phyloP scores from a whole-genome alignment of 2,113 vertebrate genomes.

The Ictidomys tridecemlineatus region DNA sequence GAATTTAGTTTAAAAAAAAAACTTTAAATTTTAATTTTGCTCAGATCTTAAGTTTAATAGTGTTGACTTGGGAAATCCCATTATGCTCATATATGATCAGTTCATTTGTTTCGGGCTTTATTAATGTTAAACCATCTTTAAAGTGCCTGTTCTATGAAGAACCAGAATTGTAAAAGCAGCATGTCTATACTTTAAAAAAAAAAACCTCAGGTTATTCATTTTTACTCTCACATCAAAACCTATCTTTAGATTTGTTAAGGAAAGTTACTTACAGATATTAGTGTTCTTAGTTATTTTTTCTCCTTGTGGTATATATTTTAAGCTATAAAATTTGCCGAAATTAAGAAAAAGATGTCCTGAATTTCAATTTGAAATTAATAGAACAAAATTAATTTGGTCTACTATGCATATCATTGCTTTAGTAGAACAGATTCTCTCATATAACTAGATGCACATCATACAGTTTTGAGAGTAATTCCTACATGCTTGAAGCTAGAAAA shows the following conservation, averaged over 20 bases:
- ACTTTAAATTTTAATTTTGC: slow-evolving; percentile 21
- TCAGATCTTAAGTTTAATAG: not conserved
- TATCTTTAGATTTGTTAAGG: slow-evolving; percentile 17
- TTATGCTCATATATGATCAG: not conserved
- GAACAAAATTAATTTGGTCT: slow-evolving; percentile 15
- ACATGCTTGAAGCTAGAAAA: not conserved
- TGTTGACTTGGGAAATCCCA: not conserved
- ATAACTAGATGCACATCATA: not conserved
- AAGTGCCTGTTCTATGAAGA: not conserved
- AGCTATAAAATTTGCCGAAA: slow-evolving; percentile 48
- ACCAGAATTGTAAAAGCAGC: not conserved
- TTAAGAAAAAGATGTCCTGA: not conserved
- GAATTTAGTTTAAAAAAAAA: slow-evolving; percentile 7
- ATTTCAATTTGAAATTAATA: slow-evolving; percentile 38
- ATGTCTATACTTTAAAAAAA: not conserved
- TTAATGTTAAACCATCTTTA: slow-evolving; percentile 32
- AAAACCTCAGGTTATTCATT: not conserved
- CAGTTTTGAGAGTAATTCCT: not conserved
- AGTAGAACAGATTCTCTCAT: not conserved
- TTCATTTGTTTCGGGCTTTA: slow-evolving; percentile 2
- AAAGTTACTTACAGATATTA: slow-evolving; percentile 6
- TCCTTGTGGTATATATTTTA: not conserved
- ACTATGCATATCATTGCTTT: not conserved
- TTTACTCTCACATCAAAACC: not conserved
- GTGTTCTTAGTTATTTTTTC: slow-evolving; percentile 15